These are phyloP conservation scores for Chondrilla cf. caribensis DNA, from an alignment of 37 sponge, comb jelly and placozoan species.

Conservation along the genomic window DNA sequence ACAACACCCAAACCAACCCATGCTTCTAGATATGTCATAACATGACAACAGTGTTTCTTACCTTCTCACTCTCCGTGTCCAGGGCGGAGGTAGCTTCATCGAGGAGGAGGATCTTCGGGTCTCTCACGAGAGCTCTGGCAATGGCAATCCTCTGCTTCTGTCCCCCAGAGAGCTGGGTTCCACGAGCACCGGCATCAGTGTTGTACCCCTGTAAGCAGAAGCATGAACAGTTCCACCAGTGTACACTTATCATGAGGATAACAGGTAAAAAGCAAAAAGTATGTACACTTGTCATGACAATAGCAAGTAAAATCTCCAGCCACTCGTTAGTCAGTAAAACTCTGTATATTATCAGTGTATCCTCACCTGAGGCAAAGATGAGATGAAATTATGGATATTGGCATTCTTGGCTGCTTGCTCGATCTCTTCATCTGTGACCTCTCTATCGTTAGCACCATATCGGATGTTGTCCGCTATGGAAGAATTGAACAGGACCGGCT, in stretches of 20 bases:
- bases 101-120: conserved; percentile 86
- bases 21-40: too few relatives aligned
- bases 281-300: too few relatives aligned
- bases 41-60: too few relatives aligned
- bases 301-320: too few relatives aligned
- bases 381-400: conserved; percentile 92
- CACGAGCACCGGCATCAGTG: conserved; percentile 71
- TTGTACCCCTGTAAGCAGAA: conserved; percentile 57
- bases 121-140: conserved; percentile 81
- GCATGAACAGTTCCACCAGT: too few relatives aligned
- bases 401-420: conserved; percentile 79
- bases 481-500: conserved; percentile 81
- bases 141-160: conserved; percentile 93
- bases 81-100: conserved; percentile 94
- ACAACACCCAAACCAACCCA: too few relatives aligned
- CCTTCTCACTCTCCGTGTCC: conserved; percentile 92
- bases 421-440: conserved; percentile 80
- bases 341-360: not conserved
- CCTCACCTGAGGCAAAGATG: conserved; percentile 75
- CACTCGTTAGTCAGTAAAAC: not conserved
- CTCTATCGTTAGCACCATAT: conserved; percentile 82
- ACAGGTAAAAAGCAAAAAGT: too few relatives aligned
- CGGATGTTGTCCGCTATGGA: conserved; percentile 92
- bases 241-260: too few relatives aligned
- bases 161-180: conserved; percentile 87